Conservation (phyloP, 1,140 invertebrate genomes). For the Pachyrhynchus sulphureomaculatus region DNA sequence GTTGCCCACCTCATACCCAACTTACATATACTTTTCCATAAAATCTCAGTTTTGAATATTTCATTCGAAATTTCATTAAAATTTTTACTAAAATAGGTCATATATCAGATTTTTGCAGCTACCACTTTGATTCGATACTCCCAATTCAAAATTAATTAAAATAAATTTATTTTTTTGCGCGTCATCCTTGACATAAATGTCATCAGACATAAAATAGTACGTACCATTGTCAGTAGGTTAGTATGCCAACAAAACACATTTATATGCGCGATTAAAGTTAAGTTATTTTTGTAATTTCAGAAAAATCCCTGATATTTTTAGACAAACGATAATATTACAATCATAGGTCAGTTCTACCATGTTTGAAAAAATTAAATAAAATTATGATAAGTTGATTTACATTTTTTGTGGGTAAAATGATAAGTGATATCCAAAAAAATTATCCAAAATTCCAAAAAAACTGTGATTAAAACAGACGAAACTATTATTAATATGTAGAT, state of each 20-base stretch:
- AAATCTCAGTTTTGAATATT: too few relatives aligned
- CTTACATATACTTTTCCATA: too few relatives aligned
- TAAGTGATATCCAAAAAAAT: too few relatives aligned
- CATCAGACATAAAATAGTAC: constrained; percentile 11
- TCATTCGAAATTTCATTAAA: too few relatives aligned
- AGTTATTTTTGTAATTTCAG: not conserved
- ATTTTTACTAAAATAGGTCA: too few relatives aligned
- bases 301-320: not conserved
- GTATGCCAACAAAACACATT: constrained; percentile 15
- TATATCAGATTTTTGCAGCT: not conserved
- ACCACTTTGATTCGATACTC: not conserved
- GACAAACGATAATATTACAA: not conserved
- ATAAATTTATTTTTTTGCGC: not conserved
- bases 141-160: not conserved
- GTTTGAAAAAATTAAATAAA: too few relatives aligned
- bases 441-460: too few relatives aligned
- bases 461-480: too few relatives aligned
- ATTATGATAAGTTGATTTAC: too few relatives aligned
- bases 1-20: too few relatives aligned
- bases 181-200: constrained; percentile 6
- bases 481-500: too few relatives aligned
- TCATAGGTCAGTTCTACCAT: not conserved
- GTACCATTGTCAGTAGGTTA: constrained; percentile 24
- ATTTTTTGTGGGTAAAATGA: too few relatives aligned
- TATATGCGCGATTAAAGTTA: not conserved